phyloP scores from a whole-genome alignment of 2,113 vertebrate species.

The Vimba vimba region DNA sequence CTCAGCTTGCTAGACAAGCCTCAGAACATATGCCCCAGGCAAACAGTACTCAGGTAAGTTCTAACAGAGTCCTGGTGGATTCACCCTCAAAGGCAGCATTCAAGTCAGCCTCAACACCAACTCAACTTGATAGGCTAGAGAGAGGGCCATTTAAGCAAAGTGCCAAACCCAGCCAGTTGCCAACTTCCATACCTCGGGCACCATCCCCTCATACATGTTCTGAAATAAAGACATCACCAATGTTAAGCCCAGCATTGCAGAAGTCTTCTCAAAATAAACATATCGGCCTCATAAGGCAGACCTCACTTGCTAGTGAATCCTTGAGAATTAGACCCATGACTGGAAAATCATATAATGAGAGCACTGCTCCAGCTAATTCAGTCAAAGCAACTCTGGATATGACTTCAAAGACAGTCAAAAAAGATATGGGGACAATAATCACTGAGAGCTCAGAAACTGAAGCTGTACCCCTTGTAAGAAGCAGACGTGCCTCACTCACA shows the following conservation, averaged over 20 bases:
- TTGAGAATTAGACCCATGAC: constrained; percentile 41
- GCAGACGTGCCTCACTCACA: constrained; percentile 38
- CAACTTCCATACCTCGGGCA: background rate
- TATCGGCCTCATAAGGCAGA: constrained; percentile 30
- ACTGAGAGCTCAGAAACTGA: constrained; percentile 38
- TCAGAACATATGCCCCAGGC: constrained; percentile 53
- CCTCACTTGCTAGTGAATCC: constrained; percentile 19
- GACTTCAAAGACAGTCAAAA: constrained; percentile 62
- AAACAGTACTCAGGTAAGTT: constrained; percentile 57
- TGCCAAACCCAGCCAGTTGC: constrained; percentile 11
- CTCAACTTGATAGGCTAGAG: constrained; percentile 52
- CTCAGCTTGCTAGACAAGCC: constrained; percentile 4
- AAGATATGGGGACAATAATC: constrained; percentile 14
- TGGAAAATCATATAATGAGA: constrained; percentile 38
- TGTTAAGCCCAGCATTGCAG: constrained; percentile 32
- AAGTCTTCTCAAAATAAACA: constrained; percentile 30
- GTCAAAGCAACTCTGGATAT: constrained; percentile 70
- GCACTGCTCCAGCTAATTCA: constrained; percentile 69
- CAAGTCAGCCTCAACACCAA: background rate
- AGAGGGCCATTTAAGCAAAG: constrained; percentile 11
- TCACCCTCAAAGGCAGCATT: constrained; percentile 26
- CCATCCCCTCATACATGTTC: background rate
- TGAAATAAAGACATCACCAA: constrained; percentile 21
- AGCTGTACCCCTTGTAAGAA: constrained; percentile 66
- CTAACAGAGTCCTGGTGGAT: constrained; percentile 72